These are phyloP conservation scores for Equus przewalskii DNA, from an alignment of 2,113 vertebrate genomes.

Conservation along the genomic window DNA sequence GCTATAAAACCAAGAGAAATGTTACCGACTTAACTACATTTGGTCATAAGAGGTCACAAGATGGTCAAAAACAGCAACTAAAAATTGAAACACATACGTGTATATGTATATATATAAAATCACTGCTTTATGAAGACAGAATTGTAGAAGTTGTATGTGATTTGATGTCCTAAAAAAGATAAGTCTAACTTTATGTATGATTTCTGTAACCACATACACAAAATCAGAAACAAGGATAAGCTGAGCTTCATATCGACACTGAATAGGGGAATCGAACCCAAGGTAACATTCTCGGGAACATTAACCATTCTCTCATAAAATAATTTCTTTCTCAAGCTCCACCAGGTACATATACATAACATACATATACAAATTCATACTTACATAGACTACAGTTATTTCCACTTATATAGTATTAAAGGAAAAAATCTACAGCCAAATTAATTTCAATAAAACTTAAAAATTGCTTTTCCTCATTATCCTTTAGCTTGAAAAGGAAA, in stretches of 20 bases:
- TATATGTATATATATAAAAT: neutral
- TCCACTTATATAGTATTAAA: neutral
- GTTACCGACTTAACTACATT: conserved; percentile 11
- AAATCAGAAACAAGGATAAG: neutral
- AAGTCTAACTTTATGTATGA: neutral
- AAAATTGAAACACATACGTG: neutral
- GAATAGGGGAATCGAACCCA: neutral
- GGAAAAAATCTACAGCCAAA: neutral
- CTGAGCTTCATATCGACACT: neutral
- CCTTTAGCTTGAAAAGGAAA: conserved; percentile 33
- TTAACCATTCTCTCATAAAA: conserved; percentile 6
- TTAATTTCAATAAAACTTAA: conserved; percentile 41
- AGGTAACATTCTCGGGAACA: neutral
- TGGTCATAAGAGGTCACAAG: neutral
- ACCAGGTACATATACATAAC: neutral
- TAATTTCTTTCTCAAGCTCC: conserved; percentile 38
- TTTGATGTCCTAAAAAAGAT: conserved; percentile 5
- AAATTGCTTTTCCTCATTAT: neutral
- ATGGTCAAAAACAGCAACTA: neutral
- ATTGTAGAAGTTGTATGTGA: neutral
- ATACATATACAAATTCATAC: neutral
- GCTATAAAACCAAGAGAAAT: conserved; percentile 26
- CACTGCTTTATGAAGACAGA: neutral
- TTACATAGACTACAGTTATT: neutral
- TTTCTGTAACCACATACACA: neutral